Percentiles rank a stretch among this genome's conserved stretches.
Evolutionary conservation across 2,888 invertebrate species (phyloP).

Genomic region (Amiota communis): DNA sequence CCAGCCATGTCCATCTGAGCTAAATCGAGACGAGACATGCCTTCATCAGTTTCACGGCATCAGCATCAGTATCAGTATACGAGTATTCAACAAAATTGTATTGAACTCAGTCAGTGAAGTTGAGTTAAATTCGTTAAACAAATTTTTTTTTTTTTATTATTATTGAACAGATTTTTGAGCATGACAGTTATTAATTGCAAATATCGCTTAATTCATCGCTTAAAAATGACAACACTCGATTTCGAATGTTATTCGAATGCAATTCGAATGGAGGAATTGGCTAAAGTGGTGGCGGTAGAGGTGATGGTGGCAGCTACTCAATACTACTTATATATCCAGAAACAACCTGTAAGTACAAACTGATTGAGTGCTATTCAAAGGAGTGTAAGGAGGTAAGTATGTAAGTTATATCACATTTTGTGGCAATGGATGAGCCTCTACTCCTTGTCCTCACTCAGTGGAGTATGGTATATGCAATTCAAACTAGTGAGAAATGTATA

Average conservation of each 20-base stretch:
- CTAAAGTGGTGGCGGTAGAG: background rate
- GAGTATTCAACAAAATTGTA: too few species aligned
- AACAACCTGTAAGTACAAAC: conserved; percentile 64
- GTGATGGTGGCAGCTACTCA: background rate
- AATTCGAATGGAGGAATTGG: conserved; percentile 34
- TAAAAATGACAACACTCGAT: conserved; percentile 66
- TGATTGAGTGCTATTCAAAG: too few species aligned
- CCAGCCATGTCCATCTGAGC: background rate
- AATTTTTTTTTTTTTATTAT: too few species aligned
- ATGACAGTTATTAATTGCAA: conserved; percentile 72
- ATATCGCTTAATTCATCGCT: conserved; percentile 71
- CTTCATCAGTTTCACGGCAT: conserved; percentile 20
- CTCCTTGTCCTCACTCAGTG: too few species aligned
- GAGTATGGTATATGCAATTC: too few species aligned
- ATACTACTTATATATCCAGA: too few species aligned
- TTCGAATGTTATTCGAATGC: conserved; percentile 48
- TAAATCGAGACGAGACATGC: background rate
- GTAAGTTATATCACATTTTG: conserved; percentile 13
- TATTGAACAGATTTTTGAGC: conserved; percentile 66
- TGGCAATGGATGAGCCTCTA: conserved; percentile 3
- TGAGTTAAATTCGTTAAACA: conserved; percentile 62
- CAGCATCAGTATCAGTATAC: conserved; percentile 7
- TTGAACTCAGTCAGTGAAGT: conserved; percentile 12
- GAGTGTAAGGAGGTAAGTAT: background rate
- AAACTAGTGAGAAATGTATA: too few species aligned